These are phyloP conservation scores for Ichneumoninae sp. DNA, from an alignment of 2,888 invertebrate genomes.

Conservation along the genomic window DNA sequence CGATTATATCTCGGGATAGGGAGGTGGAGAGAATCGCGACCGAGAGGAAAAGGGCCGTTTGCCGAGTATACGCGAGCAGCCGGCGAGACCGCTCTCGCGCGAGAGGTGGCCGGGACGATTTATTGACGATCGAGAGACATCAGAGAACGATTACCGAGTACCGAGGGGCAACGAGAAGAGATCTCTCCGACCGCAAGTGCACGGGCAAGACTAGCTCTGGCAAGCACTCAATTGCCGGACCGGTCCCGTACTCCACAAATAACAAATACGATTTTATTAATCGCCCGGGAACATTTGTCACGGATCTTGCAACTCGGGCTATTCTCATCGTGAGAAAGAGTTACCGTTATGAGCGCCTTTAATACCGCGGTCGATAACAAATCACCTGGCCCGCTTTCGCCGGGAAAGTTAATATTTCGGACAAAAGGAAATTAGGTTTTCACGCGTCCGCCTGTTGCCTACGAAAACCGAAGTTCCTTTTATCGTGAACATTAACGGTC, in stretches of 20 bases:
- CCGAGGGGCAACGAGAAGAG: slow-evolving; percentile 15
- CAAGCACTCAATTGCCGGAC: slow-evolving; percentile 3
- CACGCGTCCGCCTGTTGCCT: too few relatives aligned
- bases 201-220: not conserved
- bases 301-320: not conserved
- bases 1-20: slow-evolving; percentile 51
- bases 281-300: slow-evolving; percentile 6
- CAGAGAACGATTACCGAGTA: slow-evolving; percentile 34
- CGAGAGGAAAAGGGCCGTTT: slow-evolving; percentile 17
- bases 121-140: slow-evolving; percentile 40
- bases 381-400: too few relatives aligned
- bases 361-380: too few relatives aligned
- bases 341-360: not conserved
- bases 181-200: not conserved
- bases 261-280: slow-evolving; percentile 14
- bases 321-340: not conserved
- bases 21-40: slow-evolving; percentile 28
- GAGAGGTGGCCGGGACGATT: slow-evolving; percentile 34
- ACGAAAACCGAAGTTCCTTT: too few relatives aligned
- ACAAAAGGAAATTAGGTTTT: too few relatives aligned
- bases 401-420: too few relatives aligned
- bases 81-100: slow-evolving; percentile 10
- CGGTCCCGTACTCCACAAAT: not conserved
- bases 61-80: not conserved
- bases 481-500: too few relatives aligned